These are phyloP conservation scores for Phymatocera aterrima DNA, from an alignment of 2,888 invertebrate genomes.

Conservation along the genomic window DNA sequence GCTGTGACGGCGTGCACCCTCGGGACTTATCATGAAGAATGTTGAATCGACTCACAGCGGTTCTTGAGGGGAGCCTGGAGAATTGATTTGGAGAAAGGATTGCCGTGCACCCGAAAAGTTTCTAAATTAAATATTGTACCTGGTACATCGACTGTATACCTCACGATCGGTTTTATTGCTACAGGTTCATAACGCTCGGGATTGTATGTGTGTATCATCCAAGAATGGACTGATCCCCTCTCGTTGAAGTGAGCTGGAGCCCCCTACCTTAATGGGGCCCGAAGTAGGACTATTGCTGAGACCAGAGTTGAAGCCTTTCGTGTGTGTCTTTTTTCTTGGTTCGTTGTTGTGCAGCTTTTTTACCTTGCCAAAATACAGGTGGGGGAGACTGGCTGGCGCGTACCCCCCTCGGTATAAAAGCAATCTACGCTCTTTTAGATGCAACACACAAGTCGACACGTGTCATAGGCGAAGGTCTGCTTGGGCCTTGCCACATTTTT, in stretches of 20 bases:
- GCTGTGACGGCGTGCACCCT: not conserved
- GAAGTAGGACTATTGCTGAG: conserved; percentile 66
- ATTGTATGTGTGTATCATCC: conserved; percentile 32
- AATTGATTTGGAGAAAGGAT: conserved; percentile 35
- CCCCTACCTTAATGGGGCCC: conserved; percentile 61
- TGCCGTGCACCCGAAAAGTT: not conserved
- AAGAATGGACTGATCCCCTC: conserved; percentile 44
- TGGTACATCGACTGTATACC: not conserved
- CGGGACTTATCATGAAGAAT: not conserved
- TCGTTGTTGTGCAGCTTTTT: conserved; percentile 46
- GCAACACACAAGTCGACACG: conserved; percentile 71
- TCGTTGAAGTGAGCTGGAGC: conserved; percentile 31
- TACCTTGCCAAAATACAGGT: conserved; percentile 49
- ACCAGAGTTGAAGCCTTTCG: conserved; percentile 44
- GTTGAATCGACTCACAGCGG: not conserved
- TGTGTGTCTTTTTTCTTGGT: conserved; percentile 46
- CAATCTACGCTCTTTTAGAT: conserved; percentile 74
- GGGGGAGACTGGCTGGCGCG: conserved; percentile 48
- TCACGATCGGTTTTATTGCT: conserved; percentile 34
- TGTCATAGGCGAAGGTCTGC: conserved; percentile 47
- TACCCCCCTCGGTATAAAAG: conserved; percentile 71
- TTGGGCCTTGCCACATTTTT: conserved; percentile 45
- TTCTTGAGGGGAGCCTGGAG: not conserved
- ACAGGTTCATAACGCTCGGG: conserved; percentile 5
- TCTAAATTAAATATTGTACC: conserved; percentile 42